phyloP scores from a whole-genome alignment of 2,888 invertebrate species.

The Diploptera punctata region DNA sequence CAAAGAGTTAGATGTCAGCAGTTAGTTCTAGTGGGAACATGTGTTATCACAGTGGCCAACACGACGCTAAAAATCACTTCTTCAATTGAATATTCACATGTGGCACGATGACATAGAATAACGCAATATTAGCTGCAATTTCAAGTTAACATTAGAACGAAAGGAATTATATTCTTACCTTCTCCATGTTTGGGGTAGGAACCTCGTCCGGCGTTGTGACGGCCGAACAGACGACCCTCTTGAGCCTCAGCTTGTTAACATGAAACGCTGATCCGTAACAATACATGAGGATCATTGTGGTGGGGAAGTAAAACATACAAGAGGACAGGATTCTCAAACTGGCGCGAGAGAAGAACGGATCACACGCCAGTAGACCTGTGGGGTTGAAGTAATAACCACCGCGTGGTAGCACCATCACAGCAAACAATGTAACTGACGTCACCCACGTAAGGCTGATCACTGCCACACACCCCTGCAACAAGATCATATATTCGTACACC shows the following conservation, averaged over 20 bases:
- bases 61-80: no score
- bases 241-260: constrained; percentile 79
- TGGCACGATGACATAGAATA: no score
- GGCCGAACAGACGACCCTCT: constrained; percentile 58
- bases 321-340: constrained; percentile 80
- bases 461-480: constrained; percentile 80
- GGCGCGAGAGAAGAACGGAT: constrained; percentile 83
- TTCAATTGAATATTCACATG: no score
- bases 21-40: no score
- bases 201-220: constrained; percentile 58
- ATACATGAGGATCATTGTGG: constrained; percentile 91
- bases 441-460: constrained; percentile 87
- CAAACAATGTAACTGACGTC: constrained; percentile 81
- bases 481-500: no score
- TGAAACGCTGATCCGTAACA: constrained; percentile 91
- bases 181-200: constrained; percentile 59
- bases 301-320: constrained; percentile 89
- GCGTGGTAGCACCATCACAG: constrained; percentile 80
- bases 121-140: no score
- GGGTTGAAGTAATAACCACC: constrained; percentile 90
- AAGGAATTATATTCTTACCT: no score
- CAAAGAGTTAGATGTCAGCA: no score
- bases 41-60: no score
- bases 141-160: no score
- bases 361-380: constrained; percentile 85